phyloP scores from a whole-genome alignment of 2,888 invertebrate genomes.

The Epicampocera succincta region DNA sequence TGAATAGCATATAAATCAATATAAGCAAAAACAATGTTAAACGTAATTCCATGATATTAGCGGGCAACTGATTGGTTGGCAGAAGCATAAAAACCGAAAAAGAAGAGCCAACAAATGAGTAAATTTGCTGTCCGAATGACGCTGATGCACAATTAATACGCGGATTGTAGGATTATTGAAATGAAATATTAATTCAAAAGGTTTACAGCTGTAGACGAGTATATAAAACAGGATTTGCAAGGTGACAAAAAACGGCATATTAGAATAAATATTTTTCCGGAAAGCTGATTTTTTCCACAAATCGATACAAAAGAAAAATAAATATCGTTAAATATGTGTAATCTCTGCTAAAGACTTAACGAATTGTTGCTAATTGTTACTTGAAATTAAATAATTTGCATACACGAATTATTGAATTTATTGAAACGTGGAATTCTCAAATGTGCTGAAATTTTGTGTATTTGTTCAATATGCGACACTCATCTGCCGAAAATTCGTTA shows the following conservation, averaged over 20 bases:
- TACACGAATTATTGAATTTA: too few species aligned
- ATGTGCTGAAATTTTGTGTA: too few species aligned
- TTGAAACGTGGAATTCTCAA: too few species aligned
- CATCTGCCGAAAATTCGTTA: too few species aligned
- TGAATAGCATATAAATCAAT: background rate
- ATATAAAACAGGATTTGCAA: conserved; percentile 12
- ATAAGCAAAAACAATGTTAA: background rate
- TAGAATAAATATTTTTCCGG: too few species aligned
- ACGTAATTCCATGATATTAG: conserved; percentile 7
- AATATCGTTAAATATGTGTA: too few species aligned
- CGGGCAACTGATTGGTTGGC: background rate
- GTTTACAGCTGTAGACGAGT: background rate
- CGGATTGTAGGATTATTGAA: conserved; percentile 21
- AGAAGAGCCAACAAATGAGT: background rate
- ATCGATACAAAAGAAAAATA: too few species aligned
- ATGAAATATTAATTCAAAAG: conserved; percentile 41
- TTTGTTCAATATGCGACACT: too few species aligned
- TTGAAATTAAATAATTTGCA: too few species aligned
- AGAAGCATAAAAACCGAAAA: background rate
- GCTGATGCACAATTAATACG: background rate
- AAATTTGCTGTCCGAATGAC: conserved; percentile 32
- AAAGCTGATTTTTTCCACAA: background rate
- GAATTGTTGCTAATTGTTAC: too few species aligned
- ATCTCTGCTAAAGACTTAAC: too few species aligned
- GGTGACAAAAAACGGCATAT: too few species aligned